A percentile compares a stretch with the other conserved stretches of the same genome.
phyloP scores from a whole-genome alignment of 2,113 vertebrate species.

The Delphinapterus leucas region DNA sequence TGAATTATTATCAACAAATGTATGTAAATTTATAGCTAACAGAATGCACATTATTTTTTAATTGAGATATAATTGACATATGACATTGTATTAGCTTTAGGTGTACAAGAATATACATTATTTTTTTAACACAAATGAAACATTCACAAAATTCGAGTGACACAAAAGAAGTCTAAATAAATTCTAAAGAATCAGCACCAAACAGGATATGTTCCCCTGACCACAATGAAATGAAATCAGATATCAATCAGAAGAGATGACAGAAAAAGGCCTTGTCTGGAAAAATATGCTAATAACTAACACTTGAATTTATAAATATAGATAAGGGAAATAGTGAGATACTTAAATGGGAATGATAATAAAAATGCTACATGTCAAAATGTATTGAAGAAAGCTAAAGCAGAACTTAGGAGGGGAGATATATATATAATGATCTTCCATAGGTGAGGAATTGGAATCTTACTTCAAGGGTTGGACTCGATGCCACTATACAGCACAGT shows the following conservation, averaged over 20 bases:
- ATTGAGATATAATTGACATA: not conserved
- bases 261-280: not conserved
- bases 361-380: not conserved
- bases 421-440: not conserved
- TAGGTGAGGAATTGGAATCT: constrained; percentile 57
- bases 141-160: not conserved
- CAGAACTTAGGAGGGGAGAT: not conserved
- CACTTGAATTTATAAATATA: not conserved
- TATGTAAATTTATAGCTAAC: not conserved
- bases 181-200: not conserved
- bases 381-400: not conserved
- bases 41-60: not conserved
- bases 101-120: not conserved
- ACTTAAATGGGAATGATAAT: not conserved
- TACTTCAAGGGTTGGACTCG: constrained; percentile 45
- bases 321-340: not conserved
- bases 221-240: not conserved
- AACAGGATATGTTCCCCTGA: not conserved
- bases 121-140: not conserved
- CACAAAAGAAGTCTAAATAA: not conserved
- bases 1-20: not conserved
- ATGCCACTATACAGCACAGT: constrained; percentile 7
- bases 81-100: not conserved
- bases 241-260: not conserved
- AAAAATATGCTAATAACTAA: not conserved